These are phyloP conservation scores for Austrofundulus limnaeus DNA, from an alignment of 2,113 vertebrate genomes.

Conservation along the genomic window DNA sequence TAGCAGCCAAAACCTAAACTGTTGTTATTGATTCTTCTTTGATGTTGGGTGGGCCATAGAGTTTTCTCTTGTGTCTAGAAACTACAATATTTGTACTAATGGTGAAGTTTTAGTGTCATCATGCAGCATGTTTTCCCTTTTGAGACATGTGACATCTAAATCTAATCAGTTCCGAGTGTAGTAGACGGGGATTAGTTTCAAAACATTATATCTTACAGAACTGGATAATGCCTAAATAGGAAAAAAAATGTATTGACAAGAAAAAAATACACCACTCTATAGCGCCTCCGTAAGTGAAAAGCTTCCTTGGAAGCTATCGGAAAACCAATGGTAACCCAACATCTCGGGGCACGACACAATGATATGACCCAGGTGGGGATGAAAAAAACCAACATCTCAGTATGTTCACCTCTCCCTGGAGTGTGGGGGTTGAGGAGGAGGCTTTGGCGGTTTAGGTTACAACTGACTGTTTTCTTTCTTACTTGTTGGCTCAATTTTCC, in stretches of 20 bases:
- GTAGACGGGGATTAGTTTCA: slow-evolving; percentile 11
- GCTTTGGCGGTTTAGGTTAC: slow-evolving; percentile 41
- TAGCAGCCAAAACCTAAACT: slow-evolving; percentile 14
- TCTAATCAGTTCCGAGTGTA: neutral
- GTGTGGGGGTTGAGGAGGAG: slow-evolving; percentile 27
- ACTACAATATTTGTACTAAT: neutral
- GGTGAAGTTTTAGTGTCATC: neutral
- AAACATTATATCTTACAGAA: slow-evolving; percentile 2
- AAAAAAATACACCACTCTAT: too few species aligned
- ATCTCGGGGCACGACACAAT: slow-evolving; percentile 40
- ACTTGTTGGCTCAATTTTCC: slow-evolving; percentile 34
- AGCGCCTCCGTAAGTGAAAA: slow-evolving; percentile 27
- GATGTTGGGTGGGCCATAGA: neutral
- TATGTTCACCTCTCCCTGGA: slow-evolving; percentile 40
- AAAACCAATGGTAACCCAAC: neutral
- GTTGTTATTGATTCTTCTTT: slow-evolving; percentile 6
- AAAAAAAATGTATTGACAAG: neutral
- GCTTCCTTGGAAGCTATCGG: slow-evolving; percentile 20
- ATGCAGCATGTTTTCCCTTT: neutral
- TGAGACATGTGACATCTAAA: neutral
- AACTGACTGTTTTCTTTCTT: slow-evolving; percentile 47
- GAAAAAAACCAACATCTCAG: slow-evolving; percentile 52
- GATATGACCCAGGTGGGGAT: slow-evolving; percentile 58
- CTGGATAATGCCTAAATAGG: neutral
- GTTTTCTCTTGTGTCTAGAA: neutral